Evolutionary conservation across 2,797 vertebrate species (phyloP).

Genomic region (Danio aesculapii): DNA sequence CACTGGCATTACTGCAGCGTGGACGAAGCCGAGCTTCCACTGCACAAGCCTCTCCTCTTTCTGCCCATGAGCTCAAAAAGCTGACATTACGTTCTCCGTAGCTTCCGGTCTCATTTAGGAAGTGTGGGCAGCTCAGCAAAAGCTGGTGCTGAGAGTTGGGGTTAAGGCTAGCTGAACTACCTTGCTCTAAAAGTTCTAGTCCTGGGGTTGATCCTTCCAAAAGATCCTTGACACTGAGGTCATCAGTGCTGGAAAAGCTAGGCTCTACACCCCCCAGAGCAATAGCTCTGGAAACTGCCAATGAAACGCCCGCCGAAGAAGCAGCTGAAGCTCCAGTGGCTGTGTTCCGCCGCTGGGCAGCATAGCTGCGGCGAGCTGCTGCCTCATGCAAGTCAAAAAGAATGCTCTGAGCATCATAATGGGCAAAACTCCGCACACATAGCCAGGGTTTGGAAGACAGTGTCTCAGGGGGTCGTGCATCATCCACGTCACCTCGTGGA

Average conservation of each 20-base stretch:
- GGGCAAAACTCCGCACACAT: conserved; percentile 89
- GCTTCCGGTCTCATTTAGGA: conserved; percentile 92
- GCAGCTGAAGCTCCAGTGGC: conserved; percentile 92
- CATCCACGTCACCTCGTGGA: conserved; percentile 74
- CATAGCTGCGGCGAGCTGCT: conserved; percentile 76
- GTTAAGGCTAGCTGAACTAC: conserved; percentile 65
- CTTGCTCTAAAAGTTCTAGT: conserved; percentile 64
- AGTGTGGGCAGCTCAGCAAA: conserved; percentile 93
- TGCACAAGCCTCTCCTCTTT: conserved; percentile 62
- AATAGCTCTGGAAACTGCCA: conserved; percentile 74
- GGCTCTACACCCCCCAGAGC: conserved; percentile 74
- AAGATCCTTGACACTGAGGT: conserved; percentile 80
- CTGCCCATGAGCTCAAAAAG: conserved; percentile 82
- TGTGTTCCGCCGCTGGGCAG: conserved; percentile 87
- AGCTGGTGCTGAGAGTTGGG: conserved; percentile 77
- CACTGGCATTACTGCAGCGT: conserved; percentile 86
- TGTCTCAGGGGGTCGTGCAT: conserved; percentile 67
- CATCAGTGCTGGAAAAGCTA: conserved; percentile 85
- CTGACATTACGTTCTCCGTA: conserved; percentile 87
- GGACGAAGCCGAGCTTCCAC: conserved; percentile 71
- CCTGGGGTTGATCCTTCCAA: conserved; percentile 50
- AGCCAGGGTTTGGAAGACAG: conserved; percentile 79
- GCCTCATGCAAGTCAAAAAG: conserved; percentile 90
- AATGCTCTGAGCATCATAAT: conserved; percentile 92
- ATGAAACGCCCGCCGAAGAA: conserved; percentile 83